Percentiles rank a stretch among this genome's conserved stretches.
These are phyloP conservation scores for Laticauda laticaudata DNA, from an alignment of 2,113 vertebrate species.

Conservation along the genomic window DNA sequence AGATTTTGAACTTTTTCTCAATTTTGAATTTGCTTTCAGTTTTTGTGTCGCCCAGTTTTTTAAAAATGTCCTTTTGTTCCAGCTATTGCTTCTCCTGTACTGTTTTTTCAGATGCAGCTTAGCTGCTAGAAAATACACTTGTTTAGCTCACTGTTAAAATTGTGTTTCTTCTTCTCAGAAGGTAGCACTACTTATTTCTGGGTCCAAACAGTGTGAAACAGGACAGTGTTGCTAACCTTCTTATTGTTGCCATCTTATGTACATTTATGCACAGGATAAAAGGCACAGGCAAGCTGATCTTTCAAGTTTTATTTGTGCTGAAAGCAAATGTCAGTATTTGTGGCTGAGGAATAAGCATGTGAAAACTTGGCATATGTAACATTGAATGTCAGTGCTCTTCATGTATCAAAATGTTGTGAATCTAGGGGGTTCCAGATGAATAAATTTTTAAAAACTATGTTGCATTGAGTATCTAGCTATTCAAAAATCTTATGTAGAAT, in stretches of 20 bases:
- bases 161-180: slow-evolving; percentile 21
- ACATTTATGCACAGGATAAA: slow-evolving; percentile 39
- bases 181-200: slow-evolving; percentile 59
- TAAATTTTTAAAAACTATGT: slow-evolving; percentile 61
- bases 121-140: slow-evolving; percentile 56
- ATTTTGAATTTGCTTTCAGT: slow-evolving; percentile 14
- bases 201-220: slow-evolving; percentile 65
- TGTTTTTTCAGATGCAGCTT: slow-evolving; percentile 66
- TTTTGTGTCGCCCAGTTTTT: slow-evolving; percentile 24
- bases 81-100: slow-evolving; percentile 61
- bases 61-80: slow-evolving; percentile 22
- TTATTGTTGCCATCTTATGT: slow-evolving; percentile 62
- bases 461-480: slow-evolving; percentile 58
- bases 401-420: slow-evolving; percentile 76
- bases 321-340: slow-evolving; percentile 68
- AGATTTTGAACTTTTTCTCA: slow-evolving; percentile 37
- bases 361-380: slow-evolving; percentile 69
- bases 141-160: slow-evolving; percentile 60
- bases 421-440: slow-evolving; percentile 72
- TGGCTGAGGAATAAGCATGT: slow-evolving; percentile 64
- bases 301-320: slow-evolving; percentile 49
- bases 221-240: slow-evolving; percentile 58
- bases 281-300: slow-evolving; percentile 49
- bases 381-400: slow-evolving; percentile 70
- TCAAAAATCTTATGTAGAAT: slow-evolving; percentile 62